Percentiles rank a stretch among this genome's conserved stretches.
Evolutionary conservation across 1,140 invertebrate genomes (phyloP).

Genomic region (Drosophila sproati): DNA sequence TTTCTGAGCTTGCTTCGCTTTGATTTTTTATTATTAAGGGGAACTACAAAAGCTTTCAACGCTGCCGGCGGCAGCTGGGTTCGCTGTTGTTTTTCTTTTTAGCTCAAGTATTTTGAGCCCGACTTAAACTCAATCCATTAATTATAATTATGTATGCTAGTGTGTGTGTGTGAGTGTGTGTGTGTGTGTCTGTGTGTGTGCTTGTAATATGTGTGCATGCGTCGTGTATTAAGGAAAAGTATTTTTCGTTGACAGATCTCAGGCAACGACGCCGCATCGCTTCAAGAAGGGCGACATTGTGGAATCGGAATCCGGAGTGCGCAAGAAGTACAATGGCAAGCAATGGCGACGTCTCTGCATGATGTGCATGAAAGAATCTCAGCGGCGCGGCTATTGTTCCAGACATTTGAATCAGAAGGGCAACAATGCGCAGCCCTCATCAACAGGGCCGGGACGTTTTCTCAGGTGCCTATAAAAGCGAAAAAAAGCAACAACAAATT

Average conservation of each 20-base stretch:
- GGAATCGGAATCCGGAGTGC: conserved; percentile 96
- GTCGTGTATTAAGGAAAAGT: conserved; percentile 7
- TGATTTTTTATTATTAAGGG: background rate
- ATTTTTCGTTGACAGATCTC: conserved; percentile 88
- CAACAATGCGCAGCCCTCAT: conserved; percentile 75
- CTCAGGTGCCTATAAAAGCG: conserved; percentile 64
- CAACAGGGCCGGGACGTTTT: conserved; percentile 76
- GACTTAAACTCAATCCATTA: conserved; percentile 34
- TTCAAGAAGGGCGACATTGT: conserved; percentile 99
- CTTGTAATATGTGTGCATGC: background rate
- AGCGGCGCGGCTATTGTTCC: conserved; percentile 97
- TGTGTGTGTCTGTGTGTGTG: background rate
- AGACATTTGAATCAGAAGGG: conserved; percentile 92
- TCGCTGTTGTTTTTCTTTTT: background rate
- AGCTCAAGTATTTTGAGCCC: conserved; percentile 5
- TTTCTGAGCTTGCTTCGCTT: conserved; percentile 18
- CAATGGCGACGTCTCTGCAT: conserved; percentile 97
- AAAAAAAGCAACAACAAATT: background rate
- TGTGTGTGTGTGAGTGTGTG: background rate
- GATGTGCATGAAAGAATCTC: conserved; percentile 99
- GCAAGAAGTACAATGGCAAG: conserved; percentile 99
- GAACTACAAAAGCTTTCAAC: background rate
- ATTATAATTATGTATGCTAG: conserved; percentile 22
- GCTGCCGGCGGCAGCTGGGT: conserved; percentile 1
- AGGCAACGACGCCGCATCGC: conserved; percentile 96